phyloP scores from a whole-genome alignment of 2,797 vertebrate species.

The Pantherophis vulpinus region DNA sequence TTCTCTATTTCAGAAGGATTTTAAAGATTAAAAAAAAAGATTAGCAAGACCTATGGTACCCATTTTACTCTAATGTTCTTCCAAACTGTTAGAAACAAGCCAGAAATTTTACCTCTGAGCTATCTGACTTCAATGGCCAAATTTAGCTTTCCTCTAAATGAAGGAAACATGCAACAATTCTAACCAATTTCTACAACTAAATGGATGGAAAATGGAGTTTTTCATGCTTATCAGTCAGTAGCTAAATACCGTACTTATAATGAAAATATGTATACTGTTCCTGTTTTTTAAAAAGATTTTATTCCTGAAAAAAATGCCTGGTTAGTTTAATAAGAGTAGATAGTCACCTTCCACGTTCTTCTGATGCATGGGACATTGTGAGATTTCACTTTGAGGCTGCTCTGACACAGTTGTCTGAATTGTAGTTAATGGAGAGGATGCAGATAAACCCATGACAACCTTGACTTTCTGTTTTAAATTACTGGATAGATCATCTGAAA shows the following conservation, averaged over 20 bases:
- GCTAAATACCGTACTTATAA: background rate
- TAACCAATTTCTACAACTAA: background rate
- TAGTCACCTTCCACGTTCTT: constrained; percentile 62
- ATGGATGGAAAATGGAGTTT: background rate
- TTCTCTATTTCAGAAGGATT: background rate
- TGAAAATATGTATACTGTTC: background rate
- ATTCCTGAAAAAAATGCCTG: fast-evolving
- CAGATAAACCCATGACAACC: constrained; percentile 76
- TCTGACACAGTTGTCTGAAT: constrained; percentile 53
- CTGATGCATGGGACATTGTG: constrained; percentile 81
- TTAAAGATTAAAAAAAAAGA: background rate
- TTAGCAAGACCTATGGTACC: background rate
- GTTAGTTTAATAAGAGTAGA: background rate
- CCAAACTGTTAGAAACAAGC: background rate
- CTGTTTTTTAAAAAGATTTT: background rate
- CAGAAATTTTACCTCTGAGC: background rate
- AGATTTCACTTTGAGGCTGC: constrained; percentile 53
- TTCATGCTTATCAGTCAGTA: background rate
- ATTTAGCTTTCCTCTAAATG: background rate
- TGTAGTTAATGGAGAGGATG: constrained; percentile 67
- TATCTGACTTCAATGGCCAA: background rate
- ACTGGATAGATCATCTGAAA: background rate
- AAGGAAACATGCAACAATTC: background rate
- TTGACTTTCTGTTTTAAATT: fast-evolving
- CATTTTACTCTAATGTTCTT: background rate